Percentiles rank a stretch among this genome's conserved stretches.
These are phyloP conservation scores for Thaumetopoea pityocampa DNA, from an alignment of 1,140 invertebrate species.

Conservation along the genomic window DNA sequence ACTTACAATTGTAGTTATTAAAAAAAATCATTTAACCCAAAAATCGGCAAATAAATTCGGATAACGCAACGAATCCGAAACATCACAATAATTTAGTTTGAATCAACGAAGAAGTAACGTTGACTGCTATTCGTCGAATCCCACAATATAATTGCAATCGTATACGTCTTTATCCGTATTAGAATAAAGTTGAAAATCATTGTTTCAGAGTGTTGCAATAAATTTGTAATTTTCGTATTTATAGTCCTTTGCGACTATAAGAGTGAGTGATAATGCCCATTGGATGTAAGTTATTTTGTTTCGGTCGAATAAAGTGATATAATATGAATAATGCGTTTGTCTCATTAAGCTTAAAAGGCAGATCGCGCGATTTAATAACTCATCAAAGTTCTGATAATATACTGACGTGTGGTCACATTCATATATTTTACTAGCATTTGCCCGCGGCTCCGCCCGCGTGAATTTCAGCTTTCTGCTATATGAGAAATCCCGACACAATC, in stretches of 20 bases:
- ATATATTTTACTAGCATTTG: no score
- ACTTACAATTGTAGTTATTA: no score
- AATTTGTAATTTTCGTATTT: slow-evolving; percentile 32
- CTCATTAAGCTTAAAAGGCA: slow-evolving; percentile 47
- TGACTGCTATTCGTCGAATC: slow-evolving; percentile 12
- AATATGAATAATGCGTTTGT: slow-evolving; percentile 40
- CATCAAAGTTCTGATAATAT: slow-evolving; percentile 9
- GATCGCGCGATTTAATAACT: slow-evolving; percentile 30
- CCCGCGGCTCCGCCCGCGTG: no score
- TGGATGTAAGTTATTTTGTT: slow-evolving; percentile 47
- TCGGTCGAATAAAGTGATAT: slow-evolving; percentile 32
- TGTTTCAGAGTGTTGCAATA: slow-evolving; percentile 3
- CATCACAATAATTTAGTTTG: slow-evolving; percentile 17
- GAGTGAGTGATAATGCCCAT: slow-evolving; percentile 42
- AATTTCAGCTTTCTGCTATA: no score
- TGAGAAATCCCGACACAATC: no score
- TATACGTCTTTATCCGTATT: not conserved
- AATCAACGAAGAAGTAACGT: slow-evolving; percentile 17
- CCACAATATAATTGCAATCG: not conserved
- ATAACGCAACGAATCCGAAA: slow-evolving; percentile 15
- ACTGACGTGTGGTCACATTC: no score
- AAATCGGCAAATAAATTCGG: slow-evolving; percentile 18
- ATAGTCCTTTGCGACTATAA: slow-evolving; percentile 39
- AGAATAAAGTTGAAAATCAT: not conserved
- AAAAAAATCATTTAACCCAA: slow-evolving; percentile 11